A percentile compares a stretch with the other conserved stretches of the same genome.
These are phyloP conservation scores for Diachrysia chrysitis DNA, from an alignment of 2,888 invertebrate genomes.

Conservation along the genomic window DNA sequence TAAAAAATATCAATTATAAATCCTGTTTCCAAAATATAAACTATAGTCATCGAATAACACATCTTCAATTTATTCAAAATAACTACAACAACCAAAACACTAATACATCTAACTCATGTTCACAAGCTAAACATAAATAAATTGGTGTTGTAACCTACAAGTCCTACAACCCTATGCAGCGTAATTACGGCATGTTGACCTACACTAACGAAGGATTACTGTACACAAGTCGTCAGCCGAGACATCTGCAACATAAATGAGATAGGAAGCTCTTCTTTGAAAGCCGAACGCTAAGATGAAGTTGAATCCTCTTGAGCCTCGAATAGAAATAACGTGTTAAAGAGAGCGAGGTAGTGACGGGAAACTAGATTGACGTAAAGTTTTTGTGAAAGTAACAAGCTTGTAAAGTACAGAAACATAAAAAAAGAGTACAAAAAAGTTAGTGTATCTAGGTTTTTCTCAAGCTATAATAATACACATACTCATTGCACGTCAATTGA, in stretches of 20 bases:
- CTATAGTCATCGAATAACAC: too few relatives aligned
- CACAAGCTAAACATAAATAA: conserved; percentile 27
- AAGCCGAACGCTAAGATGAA: conserved; percentile 49
- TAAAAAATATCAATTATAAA: too few relatives aligned
- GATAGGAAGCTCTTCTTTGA: conserved; percentile 56
- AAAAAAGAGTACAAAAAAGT: neutral
- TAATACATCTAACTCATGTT: neutral
- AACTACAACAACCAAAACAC: neutral
- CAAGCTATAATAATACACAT: too few relatives aligned
- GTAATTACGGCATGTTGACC: conserved; percentile 48
- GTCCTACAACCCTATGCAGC: conserved; percentile 24
- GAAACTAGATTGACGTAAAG: neutral
- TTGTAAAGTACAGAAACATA: neutral
- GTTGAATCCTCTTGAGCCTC: conserved; percentile 52
- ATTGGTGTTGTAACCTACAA: conserved; percentile 17
- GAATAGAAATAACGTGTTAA: conserved; percentile 56
- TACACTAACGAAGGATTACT: conserved; percentile 50
- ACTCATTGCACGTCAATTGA: too few relatives aligned
- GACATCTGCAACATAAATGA: conserved; percentile 60
- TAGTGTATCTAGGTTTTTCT: too few relatives aligned
- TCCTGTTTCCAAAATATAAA: too few relatives aligned
- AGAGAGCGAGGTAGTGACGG: conserved; percentile 32
- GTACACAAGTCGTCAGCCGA: conserved; percentile 41
- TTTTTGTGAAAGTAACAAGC: neutral
- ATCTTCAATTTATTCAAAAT: too few relatives aligned